phyloP scores from a whole-genome alignment of 1,140 invertebrate species.

The Nomia melanderi region DNA sequence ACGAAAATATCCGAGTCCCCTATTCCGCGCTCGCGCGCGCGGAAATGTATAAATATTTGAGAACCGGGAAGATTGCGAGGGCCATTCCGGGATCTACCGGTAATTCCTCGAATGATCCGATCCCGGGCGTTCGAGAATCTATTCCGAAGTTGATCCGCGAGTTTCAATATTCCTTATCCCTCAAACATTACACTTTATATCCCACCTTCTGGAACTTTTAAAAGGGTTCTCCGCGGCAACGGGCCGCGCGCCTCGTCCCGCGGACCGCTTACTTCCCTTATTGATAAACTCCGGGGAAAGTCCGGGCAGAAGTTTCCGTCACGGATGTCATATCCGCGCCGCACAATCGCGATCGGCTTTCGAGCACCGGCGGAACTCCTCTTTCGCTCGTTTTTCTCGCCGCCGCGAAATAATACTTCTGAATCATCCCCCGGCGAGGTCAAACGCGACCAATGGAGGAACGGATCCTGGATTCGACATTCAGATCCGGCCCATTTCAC shows the following conservation, averaged over 20 bases:
- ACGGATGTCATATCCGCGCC: constrained; percentile 1
- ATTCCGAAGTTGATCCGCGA: constrained; percentile 33
- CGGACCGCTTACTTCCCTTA: not conserved
- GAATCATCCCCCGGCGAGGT: not conserved
- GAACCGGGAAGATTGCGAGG: not conserved
- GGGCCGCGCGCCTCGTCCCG: not conserved
- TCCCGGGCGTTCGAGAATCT: not conserved
- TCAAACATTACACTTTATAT: constrained; percentile 15
- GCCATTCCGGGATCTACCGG: not conserved
- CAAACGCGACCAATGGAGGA: too few species aligned
- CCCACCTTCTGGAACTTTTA: constrained; percentile 25
- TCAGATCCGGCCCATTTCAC: too few species aligned
- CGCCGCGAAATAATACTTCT: not conserved
- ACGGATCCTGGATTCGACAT: too few species aligned
- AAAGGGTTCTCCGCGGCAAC: constrained; percentile 9
- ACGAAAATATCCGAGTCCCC: not conserved
- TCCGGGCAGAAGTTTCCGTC: constrained; percentile 6
- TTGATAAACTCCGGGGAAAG: constrained; percentile 29
- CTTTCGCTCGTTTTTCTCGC: not conserved
- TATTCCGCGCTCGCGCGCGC: not conserved
- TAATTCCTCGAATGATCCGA: not conserved
- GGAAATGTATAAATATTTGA: not conserved
- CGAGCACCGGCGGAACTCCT: not conserved
- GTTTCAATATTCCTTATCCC: constrained; percentile 32
- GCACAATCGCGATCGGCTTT: constrained; percentile 2